These are phyloP conservation scores for Xiphophorus birchmanni DNA, from an alignment of 2,797 vertebrate genomes.

Conservation along the genomic window DNA sequence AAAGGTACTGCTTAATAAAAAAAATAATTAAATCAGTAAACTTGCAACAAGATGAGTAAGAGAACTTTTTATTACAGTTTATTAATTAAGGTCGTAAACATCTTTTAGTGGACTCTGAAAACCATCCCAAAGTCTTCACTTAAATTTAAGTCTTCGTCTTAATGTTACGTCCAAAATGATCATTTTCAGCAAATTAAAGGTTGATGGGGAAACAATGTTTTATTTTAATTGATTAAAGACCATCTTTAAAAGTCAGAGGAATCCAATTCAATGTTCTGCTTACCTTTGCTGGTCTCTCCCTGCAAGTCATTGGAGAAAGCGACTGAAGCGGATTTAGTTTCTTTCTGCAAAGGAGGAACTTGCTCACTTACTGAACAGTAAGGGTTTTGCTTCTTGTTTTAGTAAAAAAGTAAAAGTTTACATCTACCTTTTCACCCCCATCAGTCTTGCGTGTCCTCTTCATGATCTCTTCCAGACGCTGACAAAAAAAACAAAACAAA, in stretches of 20 bases:
- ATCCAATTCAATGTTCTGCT: slow-evolving; percentile 24
- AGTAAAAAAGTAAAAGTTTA: not conserved
- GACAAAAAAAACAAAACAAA: slow-evolving; percentile 29
- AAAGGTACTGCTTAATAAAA: not conserved
- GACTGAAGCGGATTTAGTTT: slow-evolving; percentile 66
- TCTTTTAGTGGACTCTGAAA: slow-evolving; percentile 12
- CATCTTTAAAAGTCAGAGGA: not conserved
- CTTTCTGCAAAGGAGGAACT: slow-evolving; percentile 74
- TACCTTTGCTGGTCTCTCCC: slow-evolving; percentile 79
- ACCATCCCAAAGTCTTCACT: slow-evolving; percentile 10
- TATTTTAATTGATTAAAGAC: slow-evolving; percentile 6
- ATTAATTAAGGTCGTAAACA: slow-evolving; percentile 1
- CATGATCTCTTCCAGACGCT: slow-evolving; percentile 99
- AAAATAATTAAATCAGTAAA: not conserved
- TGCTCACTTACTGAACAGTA: slow-evolving; percentile 20
- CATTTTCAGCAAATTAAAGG: slow-evolving; percentile 36
- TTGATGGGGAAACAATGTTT: slow-evolving; percentile 15
- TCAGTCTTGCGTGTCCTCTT: slow-evolving; percentile 96
- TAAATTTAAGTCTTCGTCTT: slow-evolving; percentile 19
- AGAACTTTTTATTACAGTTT: not conserved
- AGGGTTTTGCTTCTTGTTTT: not conserved
- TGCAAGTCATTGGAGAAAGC: slow-evolving; percentile 70
- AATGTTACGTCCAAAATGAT: slow-evolving; percentile 9
- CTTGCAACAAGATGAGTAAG: not conserved
- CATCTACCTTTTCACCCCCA: slow-evolving; percentile 86